Evolutionary conservation across 1,140 invertebrate species (phyloP).

Genomic region (Drosophila micromelanica): DNA sequence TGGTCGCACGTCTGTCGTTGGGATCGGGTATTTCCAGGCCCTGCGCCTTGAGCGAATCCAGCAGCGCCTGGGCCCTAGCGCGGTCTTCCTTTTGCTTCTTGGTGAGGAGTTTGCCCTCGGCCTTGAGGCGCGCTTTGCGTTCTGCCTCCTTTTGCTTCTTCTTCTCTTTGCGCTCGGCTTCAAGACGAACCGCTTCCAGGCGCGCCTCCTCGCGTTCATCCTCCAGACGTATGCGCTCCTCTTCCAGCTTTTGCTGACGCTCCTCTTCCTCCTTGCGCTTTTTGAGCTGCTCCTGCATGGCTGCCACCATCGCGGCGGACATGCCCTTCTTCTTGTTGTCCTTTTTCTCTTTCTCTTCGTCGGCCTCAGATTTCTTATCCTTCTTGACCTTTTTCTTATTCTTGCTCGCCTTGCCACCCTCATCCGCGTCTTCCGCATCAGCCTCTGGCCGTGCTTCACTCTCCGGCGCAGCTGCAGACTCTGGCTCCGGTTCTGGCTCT

Average conservation of each 20-base stretch:
- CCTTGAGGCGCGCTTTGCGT: constrained; percentile 95
- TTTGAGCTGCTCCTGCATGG: constrained; percentile 95
- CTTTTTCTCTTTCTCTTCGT: constrained; percentile 86
- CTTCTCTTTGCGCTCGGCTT: constrained; percentile 94
- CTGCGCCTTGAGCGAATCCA: constrained; percentile 94
- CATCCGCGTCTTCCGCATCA: constrained; percentile 83
- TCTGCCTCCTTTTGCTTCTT: constrained; percentile 98
- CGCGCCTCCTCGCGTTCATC: constrained; percentile 90
- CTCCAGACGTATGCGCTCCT: constrained; percentile 90
- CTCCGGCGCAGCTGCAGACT: constrained; percentile 82
- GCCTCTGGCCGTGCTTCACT: constrained; percentile 83
- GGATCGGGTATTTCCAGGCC: constrained; percentile 89
- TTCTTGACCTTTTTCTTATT: constrained; percentile 87
- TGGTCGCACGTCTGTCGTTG: constrained; percentile 88
- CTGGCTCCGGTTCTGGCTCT: constrained; percentile 73
- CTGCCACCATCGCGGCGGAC: constrained; percentile 90
- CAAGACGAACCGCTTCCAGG: constrained; percentile 90
- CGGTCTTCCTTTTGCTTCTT: constrained; percentile 96
- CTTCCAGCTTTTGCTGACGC: constrained; percentile 90
- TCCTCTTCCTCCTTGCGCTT: constrained; percentile 97
- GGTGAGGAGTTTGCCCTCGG: constrained; percentile 96
- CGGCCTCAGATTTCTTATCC: constrained; percentile 86
- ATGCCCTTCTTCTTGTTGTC: constrained; percentile 87
- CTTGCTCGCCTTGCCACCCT: constrained; percentile 79
- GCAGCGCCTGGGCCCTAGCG: constrained; percentile 93